Evolutionary conservation across 2,113 vertebrate genomes (phyloP), one percentile per base, ranked within the genome.

Genomic region (Sinocyclocheilus maitianheensis): DNA sequence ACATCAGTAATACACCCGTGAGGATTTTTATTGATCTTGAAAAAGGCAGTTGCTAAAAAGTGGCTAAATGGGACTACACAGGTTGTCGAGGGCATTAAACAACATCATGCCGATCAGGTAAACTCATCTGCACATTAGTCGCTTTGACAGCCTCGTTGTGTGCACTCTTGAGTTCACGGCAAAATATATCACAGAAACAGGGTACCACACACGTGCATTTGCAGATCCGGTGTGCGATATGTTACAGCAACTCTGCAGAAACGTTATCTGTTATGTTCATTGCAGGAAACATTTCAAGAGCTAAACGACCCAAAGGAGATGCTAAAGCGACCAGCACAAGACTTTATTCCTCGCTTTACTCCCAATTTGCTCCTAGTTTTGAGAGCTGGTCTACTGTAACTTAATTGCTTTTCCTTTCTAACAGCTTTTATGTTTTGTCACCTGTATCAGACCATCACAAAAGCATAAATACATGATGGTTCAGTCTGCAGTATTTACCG

Each of bases 401-500:
- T 22, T 69, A 81, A 65, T 24, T 81, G n/a, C 34, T 22, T 60
- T 85, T n/a, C 14, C 22, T 62, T 62, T 80, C 60, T 16, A 69
- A 34, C 1, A 55, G 65, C 65, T 83, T 83, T 83, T 37, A 88
- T 93, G 91, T 87, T 89, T 88, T 89, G 84, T 75, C 71, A 90
- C 90, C 88, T 91, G 85, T 89, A 91, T 90, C 86, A 83, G 87
- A 90, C 88, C 89, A 91, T 90, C 89, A 89, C 90, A 72, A 65
- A 65, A 75, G 24, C 62, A 34, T 24, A 20, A 37, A 20, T 37
- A 82, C 30, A 51, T 26, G 74, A 16, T 82, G 46, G 37, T 74
- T 77, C 84, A 89, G 63, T 87, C 89, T 88, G 24, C 89, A 90
- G 85, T 71, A 76, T 55, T 74, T 62, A 79, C 20, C 14, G 5